A percentile compares a stretch with the other conserved stretches of the same genome.
Evolutionary conservation across 2,888 invertebrate genomes (phyloP).

Genomic region (Leptarthrus brevirostris): DNA sequence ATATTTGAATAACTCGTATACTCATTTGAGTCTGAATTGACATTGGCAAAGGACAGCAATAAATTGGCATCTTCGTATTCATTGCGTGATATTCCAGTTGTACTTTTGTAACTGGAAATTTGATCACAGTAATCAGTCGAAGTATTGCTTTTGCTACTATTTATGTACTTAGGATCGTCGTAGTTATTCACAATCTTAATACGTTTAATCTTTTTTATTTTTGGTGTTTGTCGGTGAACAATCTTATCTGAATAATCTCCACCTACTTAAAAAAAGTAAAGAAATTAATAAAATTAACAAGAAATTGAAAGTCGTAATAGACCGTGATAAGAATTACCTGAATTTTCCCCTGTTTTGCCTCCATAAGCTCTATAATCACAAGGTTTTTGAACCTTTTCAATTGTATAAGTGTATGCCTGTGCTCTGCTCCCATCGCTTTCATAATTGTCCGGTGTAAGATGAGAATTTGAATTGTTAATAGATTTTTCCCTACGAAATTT

Average conservation of each 20-base stretch:
- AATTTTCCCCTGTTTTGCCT: not conserved
- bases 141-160: slow-evolving; percentile 61
- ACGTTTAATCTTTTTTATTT: slow-evolving; percentile 58
- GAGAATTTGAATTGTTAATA: not conserved
- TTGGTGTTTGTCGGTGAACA: slow-evolving; percentile 58
- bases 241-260: not conserved
- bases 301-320: no score
- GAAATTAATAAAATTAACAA: no score
- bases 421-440: not conserved
- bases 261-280: no score
- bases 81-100: slow-evolving; percentile 40
- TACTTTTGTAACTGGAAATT: not conserved
- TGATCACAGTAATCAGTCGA: slow-evolving; percentile 56
- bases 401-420: not conserved
- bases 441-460: slow-evolving; percentile 10
- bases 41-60: slow-evolving; percentile 57
- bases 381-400: slow-evolving; percentile 3
- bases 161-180: slow-evolving; percentile 55
- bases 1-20: slow-evolving; percentile 22
- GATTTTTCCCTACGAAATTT: slow-evolving; percentile 61
- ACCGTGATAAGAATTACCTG: no score
- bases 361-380: not conserved
- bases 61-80: slow-evolving; percentile 58
- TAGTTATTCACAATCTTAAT: slow-evolving; percentile 58
- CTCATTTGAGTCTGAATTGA: slow-evolving; percentile 51